Evolutionary conservation across 2,113 vertebrate genomes (phyloP).

Genomic region (Oostethus manadensis): DNA sequence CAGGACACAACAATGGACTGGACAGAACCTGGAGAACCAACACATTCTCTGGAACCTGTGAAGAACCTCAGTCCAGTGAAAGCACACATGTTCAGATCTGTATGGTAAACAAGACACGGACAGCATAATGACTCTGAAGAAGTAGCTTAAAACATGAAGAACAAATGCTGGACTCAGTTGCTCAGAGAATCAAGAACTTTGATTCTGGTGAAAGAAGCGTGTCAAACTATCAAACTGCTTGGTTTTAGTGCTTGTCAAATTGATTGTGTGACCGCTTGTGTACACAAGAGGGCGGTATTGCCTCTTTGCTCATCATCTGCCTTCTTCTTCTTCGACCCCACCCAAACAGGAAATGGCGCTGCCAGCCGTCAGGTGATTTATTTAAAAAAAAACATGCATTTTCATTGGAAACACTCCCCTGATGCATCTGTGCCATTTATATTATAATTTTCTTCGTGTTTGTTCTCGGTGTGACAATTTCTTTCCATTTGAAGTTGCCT

Average conservation of each 20-base stretch:
- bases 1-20: slow-evolving; percentile 1
- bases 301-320: slow-evolving; percentile 9
- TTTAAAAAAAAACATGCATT: too few relatives aligned
- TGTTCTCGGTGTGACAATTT: background rate
- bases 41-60: background rate
- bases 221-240: too few relatives aligned
- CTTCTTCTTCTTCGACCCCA: slow-evolving; percentile 39
- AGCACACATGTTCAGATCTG: too few relatives aligned
- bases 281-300: slow-evolving; percentile 14
- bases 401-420: too few relatives aligned
- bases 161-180: too few relatives aligned
- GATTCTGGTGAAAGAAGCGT: too few relatives aligned
- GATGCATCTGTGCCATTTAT: too few relatives aligned
- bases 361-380: background rate
- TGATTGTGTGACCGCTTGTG: background rate
- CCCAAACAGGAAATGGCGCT: slow-evolving; percentile 45
- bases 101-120: too few relatives aligned
- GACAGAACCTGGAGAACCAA: slow-evolving; percentile 5
- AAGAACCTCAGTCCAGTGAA: slow-evolving; percentile 9
- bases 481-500: background rate
- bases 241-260: background rate
- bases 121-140: too few relatives aligned
- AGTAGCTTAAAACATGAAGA: too few relatives aligned
- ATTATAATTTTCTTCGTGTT: background rate
- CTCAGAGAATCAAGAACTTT: too few relatives aligned